Percentiles rank a stretch among this genome's conserved stretches.
Conservation (phyloP, 2,888 invertebrate genomes). For the Caenorhabditis panamensis region DNA sequence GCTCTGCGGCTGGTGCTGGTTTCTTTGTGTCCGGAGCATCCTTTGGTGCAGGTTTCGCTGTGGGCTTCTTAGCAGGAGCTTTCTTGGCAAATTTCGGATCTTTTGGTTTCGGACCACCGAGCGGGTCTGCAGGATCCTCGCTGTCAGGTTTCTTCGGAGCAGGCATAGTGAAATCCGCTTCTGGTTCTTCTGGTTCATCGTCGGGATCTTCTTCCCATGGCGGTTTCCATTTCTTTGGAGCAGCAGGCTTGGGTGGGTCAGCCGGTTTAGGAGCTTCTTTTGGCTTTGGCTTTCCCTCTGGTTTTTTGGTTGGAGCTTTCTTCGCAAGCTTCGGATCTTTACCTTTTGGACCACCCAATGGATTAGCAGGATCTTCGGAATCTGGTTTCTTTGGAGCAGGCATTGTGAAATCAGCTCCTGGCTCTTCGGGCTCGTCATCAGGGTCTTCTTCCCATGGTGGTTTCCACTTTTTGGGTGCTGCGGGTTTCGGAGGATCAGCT, state of each 20-base stretch:
- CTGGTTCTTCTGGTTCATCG: conserved; percentile 39
- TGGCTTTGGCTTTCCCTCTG: conserved; percentile 13
- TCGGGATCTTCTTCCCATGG: conserved; percentile 61
- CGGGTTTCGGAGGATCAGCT: no score
- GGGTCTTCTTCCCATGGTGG: conserved; percentile 57
- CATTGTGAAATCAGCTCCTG: conserved; percentile 62
- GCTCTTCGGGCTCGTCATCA: conserved; percentile 44
- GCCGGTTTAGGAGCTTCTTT: conserved; percentile 54
- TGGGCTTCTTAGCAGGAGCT: conserved; percentile 16
- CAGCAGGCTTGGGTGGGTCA: conserved; percentile 50
- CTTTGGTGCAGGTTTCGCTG: conserved; percentile 14
- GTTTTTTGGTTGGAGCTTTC: conserved; percentile 45
- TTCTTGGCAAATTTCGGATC: conserved; percentile 56
- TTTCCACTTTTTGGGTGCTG: conserved; percentile 43
- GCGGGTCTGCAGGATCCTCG: conserved; percentile 55
- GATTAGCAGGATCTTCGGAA: conserved; percentile 49
- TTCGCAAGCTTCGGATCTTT: conserved; percentile 54
- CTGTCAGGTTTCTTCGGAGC: conserved; percentile 52
- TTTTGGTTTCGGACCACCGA: conserved; percentile 52
- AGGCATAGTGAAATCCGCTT: conserved; percentile 50
- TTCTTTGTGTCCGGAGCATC: conserved; percentile 16
- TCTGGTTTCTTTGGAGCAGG: conserved; percentile 57
- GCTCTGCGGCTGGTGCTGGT: conserved; percentile 32
- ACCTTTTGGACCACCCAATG: conserved; percentile 31
- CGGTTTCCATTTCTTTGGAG: conserved; percentile 57